Evolutionary conservation across 2,113 vertebrate species (phyloP), one percentile per base, ranked within the genome.

Genomic region (Laticauda laticaudata): DNA sequence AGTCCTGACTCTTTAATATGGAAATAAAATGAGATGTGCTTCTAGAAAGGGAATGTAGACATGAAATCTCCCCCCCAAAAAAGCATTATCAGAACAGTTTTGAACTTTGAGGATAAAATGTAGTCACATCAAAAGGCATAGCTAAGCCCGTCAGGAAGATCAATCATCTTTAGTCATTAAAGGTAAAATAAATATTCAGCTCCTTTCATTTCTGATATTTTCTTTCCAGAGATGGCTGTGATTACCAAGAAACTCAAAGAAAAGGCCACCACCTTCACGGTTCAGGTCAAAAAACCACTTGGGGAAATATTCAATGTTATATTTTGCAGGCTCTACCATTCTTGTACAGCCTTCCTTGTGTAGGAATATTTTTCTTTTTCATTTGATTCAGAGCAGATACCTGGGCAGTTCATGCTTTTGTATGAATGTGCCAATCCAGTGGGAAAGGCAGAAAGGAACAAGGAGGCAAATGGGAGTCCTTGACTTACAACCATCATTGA

Each of bases 181-280:
- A 90, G 61, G 61, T 9, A 29, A 75, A 51, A 69, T 53, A 51
- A 48, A 51, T 89, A 91, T 45, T 53, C 55, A 21, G 10, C 0
- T 56, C 54, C 39, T 57, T 91, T 85, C 54, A 24, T 56, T 91
- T 91, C 39, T 91, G 54, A 91, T 86, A 48, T 86, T 86, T 86
- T 92, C 26, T 55, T 12, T 51, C 59, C 81, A 92, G 85, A 57
- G 21, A 39, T 87, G 43, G 48, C 15, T 7, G 43, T 87, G 81
- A 92, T 92, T 61, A 61, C 2, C 6, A 81, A 81, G 34, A 81
- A 39, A 87, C 45, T 45, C 29, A 87, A 29, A 91, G 34, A 87
- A 61, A 87, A 61, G 91, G 54, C 48, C 91, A 87, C n/a, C 29
- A 10, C 39, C 81, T 48, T 87, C 21, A 2, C 1, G 48, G 56